Percentiles rank a stretch among this genome's conserved stretches.
These are phyloP conservation scores for Luperina nickerlii DNA, from an alignment of 2,888 invertebrate genomes.

Conservation along the genomic window DNA sequence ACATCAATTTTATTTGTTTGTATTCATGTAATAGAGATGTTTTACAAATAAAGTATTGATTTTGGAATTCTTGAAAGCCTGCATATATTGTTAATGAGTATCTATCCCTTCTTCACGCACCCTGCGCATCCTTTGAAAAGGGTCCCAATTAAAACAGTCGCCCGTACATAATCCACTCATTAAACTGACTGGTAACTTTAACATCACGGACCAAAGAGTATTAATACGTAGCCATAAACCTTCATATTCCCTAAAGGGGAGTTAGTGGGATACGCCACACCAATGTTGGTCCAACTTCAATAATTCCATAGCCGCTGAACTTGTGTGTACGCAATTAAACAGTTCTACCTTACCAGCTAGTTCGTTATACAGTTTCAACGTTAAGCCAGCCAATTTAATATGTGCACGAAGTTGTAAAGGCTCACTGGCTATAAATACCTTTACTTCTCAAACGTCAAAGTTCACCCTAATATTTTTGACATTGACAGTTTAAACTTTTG, in stretches of 20 bases:
- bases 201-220: conserved; percentile 20
- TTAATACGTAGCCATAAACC: conserved; percentile 18
- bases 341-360: conserved; percentile 35
- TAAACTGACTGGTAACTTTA: conserved; percentile 27
- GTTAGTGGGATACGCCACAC: conserved; percentile 34
- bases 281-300: conserved; percentile 43
- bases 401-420: conserved; percentile 7
- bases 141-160: conserved; percentile 5
- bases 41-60: not conserved
- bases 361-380: conserved; percentile 37
- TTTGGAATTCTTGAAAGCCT: not conserved
- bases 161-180: conserved; percentile 19
- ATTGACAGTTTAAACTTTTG: conserved; percentile 54
- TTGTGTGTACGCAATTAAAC: conserved; percentile 51
- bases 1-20: not conserved
- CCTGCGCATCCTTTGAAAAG: not conserved
- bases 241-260: conserved; percentile 32
- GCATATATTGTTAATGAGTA: not conserved
- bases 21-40: not conserved
- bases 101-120: not conserved
- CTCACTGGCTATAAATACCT: conserved; percentile 20
- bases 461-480: conserved; percentile 51
- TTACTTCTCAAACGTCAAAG: conserved; percentile 46
- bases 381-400: conserved; percentile 26
- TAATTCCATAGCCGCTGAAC: conserved; percentile 42